Evolutionary conservation across 2,113 vertebrate genomes (phyloP).

Genomic region (Stegostoma tigrinum): DNA sequence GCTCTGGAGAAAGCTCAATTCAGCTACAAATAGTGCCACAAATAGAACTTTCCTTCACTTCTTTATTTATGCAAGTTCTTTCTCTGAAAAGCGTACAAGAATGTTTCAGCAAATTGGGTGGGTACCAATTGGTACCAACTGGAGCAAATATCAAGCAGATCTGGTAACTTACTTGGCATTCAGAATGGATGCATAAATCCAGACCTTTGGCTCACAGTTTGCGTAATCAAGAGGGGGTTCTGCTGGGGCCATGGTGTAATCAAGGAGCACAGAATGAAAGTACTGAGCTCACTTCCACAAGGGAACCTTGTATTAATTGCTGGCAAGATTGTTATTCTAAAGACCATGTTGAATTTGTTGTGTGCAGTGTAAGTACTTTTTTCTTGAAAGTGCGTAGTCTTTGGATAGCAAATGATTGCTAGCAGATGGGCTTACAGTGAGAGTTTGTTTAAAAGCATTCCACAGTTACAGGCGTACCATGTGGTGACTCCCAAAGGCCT

Average conservation of each 20-base stretch:
- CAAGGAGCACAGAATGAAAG: constrained; percentile 10
- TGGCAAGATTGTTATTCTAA: constrained; percentile 28
- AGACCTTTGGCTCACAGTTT: background rate
- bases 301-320: constrained; percentile 34
- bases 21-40: background rate
- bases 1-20: background rate
- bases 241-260: constrained; percentile 7
- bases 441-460: constrained; percentile 30
- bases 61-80: background rate
- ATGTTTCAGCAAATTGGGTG: background rate
- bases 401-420: constrained; percentile 18
- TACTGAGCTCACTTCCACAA: constrained; percentile 20
- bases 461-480: background rate
- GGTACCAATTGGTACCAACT: no score
- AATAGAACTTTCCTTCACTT: background rate
- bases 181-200: background rate
- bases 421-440: constrained; percentile 32
- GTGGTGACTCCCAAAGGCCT: background rate
- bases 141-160: background rate
- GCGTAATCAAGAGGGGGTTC: background rate
- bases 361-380: constrained; percentile 24
- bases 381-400: constrained; percentile 12
- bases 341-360: constrained; percentile 27
- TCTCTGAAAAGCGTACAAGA: background rate
- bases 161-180: constrained; percentile 22